Percentiles rank a stretch among this genome's conserved stretches.
phyloP scores from a whole-genome alignment of 35 echinoderm and acorn worm genomes.

The Strongylocentrotus purpuratus region DNA sequence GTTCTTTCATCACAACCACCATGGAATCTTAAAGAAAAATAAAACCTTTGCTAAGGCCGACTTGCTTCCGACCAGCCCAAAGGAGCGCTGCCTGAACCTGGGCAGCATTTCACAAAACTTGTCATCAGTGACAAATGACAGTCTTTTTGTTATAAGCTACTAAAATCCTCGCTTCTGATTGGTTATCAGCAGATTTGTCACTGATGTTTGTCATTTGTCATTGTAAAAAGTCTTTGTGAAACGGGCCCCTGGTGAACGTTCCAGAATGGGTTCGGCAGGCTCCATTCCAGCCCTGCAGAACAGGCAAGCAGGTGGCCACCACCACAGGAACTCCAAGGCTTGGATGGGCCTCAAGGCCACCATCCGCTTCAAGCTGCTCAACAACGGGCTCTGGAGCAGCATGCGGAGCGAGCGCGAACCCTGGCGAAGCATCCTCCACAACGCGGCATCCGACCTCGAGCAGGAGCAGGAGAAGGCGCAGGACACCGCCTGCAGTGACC shows the following conservation, averaged over 20 bases:
- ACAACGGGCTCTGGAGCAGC: conserved; percentile 53
- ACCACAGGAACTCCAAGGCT: neutral
- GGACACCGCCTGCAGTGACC: neutral
- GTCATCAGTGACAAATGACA: too few relatives aligned
- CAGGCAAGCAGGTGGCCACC: neutral
- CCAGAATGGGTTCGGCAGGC: neutral
- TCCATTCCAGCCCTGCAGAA: neutral
- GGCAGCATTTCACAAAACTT: too few relatives aligned
- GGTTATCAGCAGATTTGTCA: too few relatives aligned
- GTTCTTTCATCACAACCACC: too few relatives aligned
- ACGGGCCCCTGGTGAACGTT: too few relatives aligned
- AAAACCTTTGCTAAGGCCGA: neutral
- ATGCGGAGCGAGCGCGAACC: conserved; percentile 68
- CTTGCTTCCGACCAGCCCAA: neutral
- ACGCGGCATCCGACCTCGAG: conserved; percentile 65
- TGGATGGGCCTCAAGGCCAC: conserved; percentile 59
- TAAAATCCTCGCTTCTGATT: too few relatives aligned
- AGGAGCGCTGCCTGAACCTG: neutral
- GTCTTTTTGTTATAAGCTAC: too few relatives aligned
- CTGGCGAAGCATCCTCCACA: conserved; percentile 76
- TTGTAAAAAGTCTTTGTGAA: too few relatives aligned
- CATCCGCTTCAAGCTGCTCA: conserved; percentile 56
- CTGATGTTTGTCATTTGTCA: too few relatives aligned
- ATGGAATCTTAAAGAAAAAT: neutral
- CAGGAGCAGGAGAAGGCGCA: conserved; percentile 32